Percentiles rank a stretch among this genome's conserved stretches.
Conservation (phyloP, 2,888 invertebrate genomes). For the Eurytoma adleriae region DNA sequence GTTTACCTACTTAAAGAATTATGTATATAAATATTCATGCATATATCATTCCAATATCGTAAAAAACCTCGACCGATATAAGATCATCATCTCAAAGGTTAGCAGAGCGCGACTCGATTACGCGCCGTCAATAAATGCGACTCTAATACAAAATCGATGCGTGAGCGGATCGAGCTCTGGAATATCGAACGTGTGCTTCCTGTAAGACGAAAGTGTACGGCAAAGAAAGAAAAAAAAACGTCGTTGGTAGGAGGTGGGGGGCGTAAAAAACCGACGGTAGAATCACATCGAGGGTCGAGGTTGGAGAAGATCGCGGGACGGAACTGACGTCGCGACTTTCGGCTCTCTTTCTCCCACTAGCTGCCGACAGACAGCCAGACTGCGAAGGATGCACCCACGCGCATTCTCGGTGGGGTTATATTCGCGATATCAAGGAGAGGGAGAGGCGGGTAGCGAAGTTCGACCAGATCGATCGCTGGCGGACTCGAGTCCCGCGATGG, state of each 20-base stretch:
- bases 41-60: no score
- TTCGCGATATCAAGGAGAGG: conserved; percentile 36
- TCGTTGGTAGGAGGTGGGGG: no score
- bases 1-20: no score
- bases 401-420: conserved; percentile 26
- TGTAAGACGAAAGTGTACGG: no score
- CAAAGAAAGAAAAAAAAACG: no score
- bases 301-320: not conserved
- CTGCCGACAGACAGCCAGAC: not conserved
- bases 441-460: conserved; percentile 5
- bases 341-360: not conserved
- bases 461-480: conserved; percentile 21
- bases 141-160: conserved; percentile 25
- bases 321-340: not conserved
- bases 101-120: no score
- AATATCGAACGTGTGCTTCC: no score
- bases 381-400: conserved; percentile 21
- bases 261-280: no score
- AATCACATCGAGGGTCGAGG: not conserved
- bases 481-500: not conserved
- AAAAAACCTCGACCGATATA: no score
- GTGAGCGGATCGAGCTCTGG: no score
- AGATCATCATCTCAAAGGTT: no score
- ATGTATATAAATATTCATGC: no score
- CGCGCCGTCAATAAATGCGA: not conserved